Evolutionary conservation across 1,140 invertebrate species (phyloP).

Genomic region (Polypedilum pembai): DNA sequence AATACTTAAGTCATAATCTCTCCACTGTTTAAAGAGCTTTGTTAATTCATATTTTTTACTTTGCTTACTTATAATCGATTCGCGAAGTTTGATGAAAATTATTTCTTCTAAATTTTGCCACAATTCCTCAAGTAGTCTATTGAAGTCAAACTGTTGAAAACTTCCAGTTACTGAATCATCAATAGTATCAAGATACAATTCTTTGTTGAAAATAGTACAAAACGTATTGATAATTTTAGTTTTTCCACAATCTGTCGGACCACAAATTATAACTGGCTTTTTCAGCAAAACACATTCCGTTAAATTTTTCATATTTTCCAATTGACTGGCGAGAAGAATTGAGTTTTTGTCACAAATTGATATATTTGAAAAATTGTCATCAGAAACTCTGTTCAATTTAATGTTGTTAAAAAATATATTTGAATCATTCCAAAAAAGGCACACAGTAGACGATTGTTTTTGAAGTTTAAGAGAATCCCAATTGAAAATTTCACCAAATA

Average conservation of each 20-base stretch:
- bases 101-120: slow-evolving; percentile 43
- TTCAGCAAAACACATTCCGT: slow-evolving; percentile 40
- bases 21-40: slow-evolving; percentile 36
- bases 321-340: slow-evolving; percentile 36
- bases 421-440: slow-evolving; percentile 40
- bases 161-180: slow-evolving; percentile 43
- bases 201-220: slow-evolving; percentile 37
- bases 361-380: slow-evolving; percentile 18
- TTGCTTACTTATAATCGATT: slow-evolving; percentile 34
- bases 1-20: slow-evolving; percentile 35
- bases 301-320: slow-evolving; percentile 39
- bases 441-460: slow-evolving; percentile 38
- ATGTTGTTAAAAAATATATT: slow-evolving; percentile 41
- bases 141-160: slow-evolving; percentile 52
- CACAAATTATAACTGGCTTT: slow-evolving; percentile 40
- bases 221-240: slow-evolving; percentile 41
- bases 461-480: slow-evolving; percentile 38
- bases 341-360: slow-evolving; percentile 30
- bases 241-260: slow-evolving; percentile 40
- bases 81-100: slow-evolving; percentile 35
- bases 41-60: slow-evolving; percentile 30
- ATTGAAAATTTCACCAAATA: slow-evolving; percentile 36
- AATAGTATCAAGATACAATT: slow-evolving; percentile 40
- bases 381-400: slow-evolving; percentile 32
- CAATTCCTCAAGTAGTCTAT: slow-evolving; percentile 60